A percentile compares a stretch with the other conserved stretches of the same genome.
Evolutionary conservation across 30 jellyfish, hydroid and myxozoan genomes (phyloP).

Genomic region (Hydractinia symbiolongicarpus): DNA sequence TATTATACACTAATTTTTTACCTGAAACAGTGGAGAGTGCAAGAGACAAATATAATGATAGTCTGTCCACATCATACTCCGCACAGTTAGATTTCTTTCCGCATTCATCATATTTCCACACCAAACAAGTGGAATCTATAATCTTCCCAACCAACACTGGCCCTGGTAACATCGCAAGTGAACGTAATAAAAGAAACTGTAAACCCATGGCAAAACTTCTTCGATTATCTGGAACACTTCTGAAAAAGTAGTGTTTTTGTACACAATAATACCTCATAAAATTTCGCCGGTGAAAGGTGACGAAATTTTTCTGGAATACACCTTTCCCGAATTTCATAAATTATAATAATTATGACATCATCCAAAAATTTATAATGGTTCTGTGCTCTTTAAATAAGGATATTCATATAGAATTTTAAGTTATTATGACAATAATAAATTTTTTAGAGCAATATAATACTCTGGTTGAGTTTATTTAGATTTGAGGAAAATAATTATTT

Average conservation of each 20-base stretch:
- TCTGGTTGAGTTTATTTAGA: no score
- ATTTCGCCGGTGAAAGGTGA: no score
- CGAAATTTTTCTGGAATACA: no score
- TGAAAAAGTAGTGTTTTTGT: not conserved
- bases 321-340: no score
- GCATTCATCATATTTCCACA: conserved; percentile 42
- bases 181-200: conserved; percentile 62
- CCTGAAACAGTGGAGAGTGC: not conserved
- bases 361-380: no score
- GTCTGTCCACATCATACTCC: conserved; percentile 23
- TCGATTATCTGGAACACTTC: conserved; percentile 35
- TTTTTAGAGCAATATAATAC: no score
- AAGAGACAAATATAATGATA: not conserved
- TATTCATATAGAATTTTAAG: no score
- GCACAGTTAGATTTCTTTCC: conserved; percentile 20
- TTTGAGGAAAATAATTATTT: no score
- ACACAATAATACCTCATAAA: not conserved
- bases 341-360: no score
- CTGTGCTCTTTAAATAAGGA: no score
- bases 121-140: conserved; percentile 46
- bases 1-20: not conserved
- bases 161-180: conserved; percentile 69
- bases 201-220: conserved; percentile 64
- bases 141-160: conserved; percentile 61
- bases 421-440: no score